Percentiles rank a stretch among this genome's conserved stretches.
phyloP scores from a whole-genome alignment of 2,888 invertebrate genomes.

The Baccha elongata region DNA sequence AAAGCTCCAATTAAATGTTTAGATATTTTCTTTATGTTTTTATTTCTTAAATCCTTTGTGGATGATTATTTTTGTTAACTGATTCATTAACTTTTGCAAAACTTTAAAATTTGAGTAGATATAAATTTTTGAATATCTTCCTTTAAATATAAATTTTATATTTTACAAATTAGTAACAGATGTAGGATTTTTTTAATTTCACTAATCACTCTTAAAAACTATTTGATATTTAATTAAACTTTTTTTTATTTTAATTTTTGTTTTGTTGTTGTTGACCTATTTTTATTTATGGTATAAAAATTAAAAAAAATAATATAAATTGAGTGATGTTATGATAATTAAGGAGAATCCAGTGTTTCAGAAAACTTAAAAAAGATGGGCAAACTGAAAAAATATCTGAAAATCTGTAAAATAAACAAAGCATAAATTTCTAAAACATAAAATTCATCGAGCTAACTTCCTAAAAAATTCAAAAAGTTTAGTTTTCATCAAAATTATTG shows the following conservation, averaged over 20 bases:
- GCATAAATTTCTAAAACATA: conserved; percentile 1
- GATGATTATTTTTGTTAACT: too few relatives aligned
- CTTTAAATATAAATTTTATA: too few relatives aligned
- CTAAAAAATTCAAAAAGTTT: neutral
- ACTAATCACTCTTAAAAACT: too few relatives aligned
- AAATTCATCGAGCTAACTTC: neutral
- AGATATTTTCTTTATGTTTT: neutral
- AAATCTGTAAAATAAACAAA: neutral
- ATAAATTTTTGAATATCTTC: too few relatives aligned
- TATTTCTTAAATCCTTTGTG: neutral
- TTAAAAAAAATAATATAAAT: neutral
- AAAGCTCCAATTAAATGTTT: conserved; percentile 7
- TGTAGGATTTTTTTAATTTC: too few relatives aligned
- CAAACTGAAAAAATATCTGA: neutral
- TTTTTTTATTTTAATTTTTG: too few relatives aligned
- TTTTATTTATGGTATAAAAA: neutral
- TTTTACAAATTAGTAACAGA: too few relatives aligned
- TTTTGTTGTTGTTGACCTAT: too few relatives aligned
- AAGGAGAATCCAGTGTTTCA: neutral
- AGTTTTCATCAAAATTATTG: neutral
- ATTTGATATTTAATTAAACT: too few relatives aligned
- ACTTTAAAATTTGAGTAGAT: too few relatives aligned
- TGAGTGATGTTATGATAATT: neutral
- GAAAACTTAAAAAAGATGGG: neutral
- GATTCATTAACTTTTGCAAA: too few relatives aligned